phyloP scores from a whole-genome alignment of 2,797 vertebrate species.

The Phataginus tricuspis region DNA sequence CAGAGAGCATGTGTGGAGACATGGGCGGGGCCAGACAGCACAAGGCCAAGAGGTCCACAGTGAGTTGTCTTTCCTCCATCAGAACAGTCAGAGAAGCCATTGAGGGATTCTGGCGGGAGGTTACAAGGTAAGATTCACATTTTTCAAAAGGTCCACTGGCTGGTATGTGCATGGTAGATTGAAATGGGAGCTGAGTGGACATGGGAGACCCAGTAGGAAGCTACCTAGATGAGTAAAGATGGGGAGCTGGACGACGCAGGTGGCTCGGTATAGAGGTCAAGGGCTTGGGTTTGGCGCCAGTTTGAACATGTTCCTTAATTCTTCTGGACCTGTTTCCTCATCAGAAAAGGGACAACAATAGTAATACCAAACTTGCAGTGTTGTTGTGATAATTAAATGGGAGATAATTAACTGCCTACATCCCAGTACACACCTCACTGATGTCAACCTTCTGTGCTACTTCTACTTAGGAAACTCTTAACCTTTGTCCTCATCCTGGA shows the following conservation, averaged over 20 bases:
- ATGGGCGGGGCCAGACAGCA: neutral
- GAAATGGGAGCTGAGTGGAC: too few species aligned
- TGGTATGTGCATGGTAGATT: neutral
- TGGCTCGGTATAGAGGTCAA: neutral
- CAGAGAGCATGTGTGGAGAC: neutral
- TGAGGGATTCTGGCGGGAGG: neutral
- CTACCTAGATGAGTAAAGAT: neutral
- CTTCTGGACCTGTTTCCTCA: neutral
- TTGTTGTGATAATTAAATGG: neutral
- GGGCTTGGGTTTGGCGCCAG: neutral
- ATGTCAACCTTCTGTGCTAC: neutral
- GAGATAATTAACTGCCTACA: neutral
- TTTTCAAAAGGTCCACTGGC: neutral
- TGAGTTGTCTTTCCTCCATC: neutral
- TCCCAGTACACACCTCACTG: neutral
- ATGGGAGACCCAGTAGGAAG: neutral
- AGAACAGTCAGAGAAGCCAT: neutral
- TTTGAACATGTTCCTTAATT: neutral
- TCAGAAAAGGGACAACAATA: neutral
- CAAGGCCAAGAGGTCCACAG: neutral
- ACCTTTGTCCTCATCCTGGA: neutral
- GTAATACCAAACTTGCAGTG: neutral
- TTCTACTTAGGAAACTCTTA: neutral
- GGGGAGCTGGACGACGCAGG: accelerated
- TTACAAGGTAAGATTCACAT: neutral